Percentiles rank a stretch among this genome's conserved stretches.
These are phyloP conservation scores for Acanthopagrus latus DNA, from an alignment of 2,797 vertebrate species.

Conservation along the genomic window DNA sequence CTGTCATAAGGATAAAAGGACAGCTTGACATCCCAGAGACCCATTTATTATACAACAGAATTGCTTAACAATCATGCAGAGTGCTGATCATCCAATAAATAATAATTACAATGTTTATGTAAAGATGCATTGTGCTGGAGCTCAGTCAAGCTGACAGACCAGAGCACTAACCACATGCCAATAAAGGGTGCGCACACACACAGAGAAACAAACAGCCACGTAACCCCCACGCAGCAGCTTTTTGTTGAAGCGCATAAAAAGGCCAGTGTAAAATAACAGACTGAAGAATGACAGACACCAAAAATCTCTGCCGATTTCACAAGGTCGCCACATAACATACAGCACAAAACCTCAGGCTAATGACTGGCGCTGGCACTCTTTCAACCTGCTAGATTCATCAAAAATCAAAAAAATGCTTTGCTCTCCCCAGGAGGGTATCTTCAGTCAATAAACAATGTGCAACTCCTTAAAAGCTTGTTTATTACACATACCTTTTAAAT, in stretches of 20 bases:
- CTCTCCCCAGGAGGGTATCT: background rate
- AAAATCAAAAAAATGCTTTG: background rate
- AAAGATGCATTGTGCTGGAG: slow-evolving; percentile 46
- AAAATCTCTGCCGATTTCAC: slow-evolving; percentile 16
- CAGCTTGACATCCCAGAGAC: slow-evolving; percentile 45
- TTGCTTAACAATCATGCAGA: slow-evolving; percentile 55
- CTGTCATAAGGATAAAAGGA: slow-evolving; percentile 36
- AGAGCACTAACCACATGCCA: slow-evolving; percentile 40
- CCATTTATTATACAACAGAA: slow-evolving; percentile 64
- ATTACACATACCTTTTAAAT: slow-evolving; percentile 1
- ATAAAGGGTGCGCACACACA: slow-evolving; percentile 25
- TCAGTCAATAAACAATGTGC: background rate
- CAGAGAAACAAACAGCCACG: slow-evolving; percentile 9
- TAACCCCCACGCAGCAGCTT: slow-evolving; percentile 72
- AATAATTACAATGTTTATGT: slow-evolving; percentile 54
- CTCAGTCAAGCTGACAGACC: slow-evolving; percentile 52
- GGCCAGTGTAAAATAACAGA: slow-evolving; percentile 57
- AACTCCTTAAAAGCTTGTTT: slow-evolving; percentile 18
- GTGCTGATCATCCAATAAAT: slow-evolving; percentile 33
- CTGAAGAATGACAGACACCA: slow-evolving; percentile 40
- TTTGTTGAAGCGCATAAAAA: slow-evolving; percentile 61
- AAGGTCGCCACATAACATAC: slow-evolving; percentile 27
- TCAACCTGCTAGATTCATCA: background rate
- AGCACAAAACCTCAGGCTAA: slow-evolving; percentile 2
- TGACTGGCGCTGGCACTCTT: background rate